A percentile compares a stretch with the other conserved stretches of the same genome.
phyloP scores from a whole-genome alignment of 2,888 invertebrate species.

The Pantelozetes paolii region DNA sequence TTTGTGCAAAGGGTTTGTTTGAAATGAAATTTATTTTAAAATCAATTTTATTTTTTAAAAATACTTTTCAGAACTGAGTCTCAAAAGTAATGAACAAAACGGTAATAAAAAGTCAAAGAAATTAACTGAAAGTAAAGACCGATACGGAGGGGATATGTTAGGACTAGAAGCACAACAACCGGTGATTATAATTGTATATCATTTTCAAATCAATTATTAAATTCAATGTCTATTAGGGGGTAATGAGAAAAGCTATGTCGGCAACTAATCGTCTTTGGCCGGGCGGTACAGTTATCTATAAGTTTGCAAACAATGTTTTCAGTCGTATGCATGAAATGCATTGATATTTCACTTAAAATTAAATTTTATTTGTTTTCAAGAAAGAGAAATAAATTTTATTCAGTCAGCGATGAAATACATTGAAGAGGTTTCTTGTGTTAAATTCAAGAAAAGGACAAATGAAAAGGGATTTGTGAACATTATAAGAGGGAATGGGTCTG shows the following conservation, averaged over 20 bases:
- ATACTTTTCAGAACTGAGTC: no score
- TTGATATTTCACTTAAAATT: neutral
- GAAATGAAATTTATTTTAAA: no score
- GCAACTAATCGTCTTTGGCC: neutral
- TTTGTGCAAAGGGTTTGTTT: no score
- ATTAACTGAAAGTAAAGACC: neutral
- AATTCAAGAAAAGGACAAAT: slow-evolving; percentile 42
- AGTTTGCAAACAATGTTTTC: neutral
- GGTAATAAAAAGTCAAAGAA: neutral
- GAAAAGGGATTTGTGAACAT: slow-evolving; percentile 41
- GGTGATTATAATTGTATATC: neutral
- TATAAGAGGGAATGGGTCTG: slow-evolving; percentile 43
- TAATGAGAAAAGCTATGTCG: neutral
- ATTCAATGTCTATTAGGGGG: neutral
- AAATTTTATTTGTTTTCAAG: neutral
- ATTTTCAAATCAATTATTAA: neutral
- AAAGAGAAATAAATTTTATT: neutral
- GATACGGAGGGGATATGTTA: slow-evolving; percentile 15
- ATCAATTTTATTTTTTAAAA: no score
- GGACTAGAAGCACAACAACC: neutral
- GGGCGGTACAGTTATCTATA: neutral
- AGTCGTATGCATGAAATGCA: neutral
- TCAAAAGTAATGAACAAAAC: neutral
- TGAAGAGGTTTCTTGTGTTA: slow-evolving; percentile 41
- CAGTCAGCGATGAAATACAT: slow-evolving; percentile 40